These are phyloP conservation scores for Turnix velox DNA, from an alignment of 2,113 vertebrate genomes.

Conservation along the genomic window DNA sequence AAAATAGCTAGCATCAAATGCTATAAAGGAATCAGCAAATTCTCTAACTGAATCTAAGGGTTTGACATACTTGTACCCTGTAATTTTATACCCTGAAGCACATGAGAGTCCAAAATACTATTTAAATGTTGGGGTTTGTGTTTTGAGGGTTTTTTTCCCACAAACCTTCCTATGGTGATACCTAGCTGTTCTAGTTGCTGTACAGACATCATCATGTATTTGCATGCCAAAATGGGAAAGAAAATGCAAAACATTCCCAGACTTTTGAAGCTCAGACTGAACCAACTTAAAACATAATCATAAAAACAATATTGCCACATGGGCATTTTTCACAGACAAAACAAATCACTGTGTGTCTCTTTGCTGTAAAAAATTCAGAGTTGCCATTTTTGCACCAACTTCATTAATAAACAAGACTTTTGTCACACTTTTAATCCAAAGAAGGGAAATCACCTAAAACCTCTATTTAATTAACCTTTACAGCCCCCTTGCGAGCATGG, in stretches of 20 bases:
- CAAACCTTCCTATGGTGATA: neutral
- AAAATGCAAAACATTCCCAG: neutral
- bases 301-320: rapidly evolving
- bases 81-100: neutral
- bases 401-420: conserved; percentile 46
- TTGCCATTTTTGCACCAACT: neutral
- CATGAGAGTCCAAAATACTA: rapidly evolving
- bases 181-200: neutral
- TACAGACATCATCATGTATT: neutral
- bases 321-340: neutral
- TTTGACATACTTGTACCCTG: neutral
- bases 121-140: neutral
- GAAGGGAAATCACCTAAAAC: conserved; percentile 57
- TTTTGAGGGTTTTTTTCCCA: neutral
- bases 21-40: neutral
- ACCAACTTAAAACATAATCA: neutral
- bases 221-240: neutral
- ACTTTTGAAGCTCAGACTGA: neutral
- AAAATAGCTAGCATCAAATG: neutral
- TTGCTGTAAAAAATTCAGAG: neutral
- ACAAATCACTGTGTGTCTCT: neutral
- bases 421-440: neutral
- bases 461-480: conserved; percentile 66
- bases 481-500: conserved; percentile 44
- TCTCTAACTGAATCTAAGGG: neutral